Percentiles rank a stretch among this genome's conserved stretches.
These are phyloP conservation scores for Calliopsis andreniformis DNA, from an alignment of 1,140 invertebrate species.

Conservation along the genomic window DNA sequence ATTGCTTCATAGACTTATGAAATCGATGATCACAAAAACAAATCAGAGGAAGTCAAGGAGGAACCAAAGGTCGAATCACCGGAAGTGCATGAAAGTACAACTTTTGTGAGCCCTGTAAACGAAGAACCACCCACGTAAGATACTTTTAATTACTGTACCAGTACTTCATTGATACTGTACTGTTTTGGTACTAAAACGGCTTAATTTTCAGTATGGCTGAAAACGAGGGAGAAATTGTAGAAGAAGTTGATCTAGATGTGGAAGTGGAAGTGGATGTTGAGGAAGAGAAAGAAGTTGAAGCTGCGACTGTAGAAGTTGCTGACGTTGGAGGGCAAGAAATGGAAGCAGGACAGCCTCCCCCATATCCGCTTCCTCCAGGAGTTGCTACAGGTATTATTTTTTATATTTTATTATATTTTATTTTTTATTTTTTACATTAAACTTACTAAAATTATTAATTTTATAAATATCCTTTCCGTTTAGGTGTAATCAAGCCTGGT, in stretches of 20 bases:
- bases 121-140: background rate
- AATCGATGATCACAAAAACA: background rate
- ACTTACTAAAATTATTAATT: too few species aligned
- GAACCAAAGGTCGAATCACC: background rate
- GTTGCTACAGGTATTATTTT: slow-evolving; percentile 58
- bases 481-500: slow-evolving; percentile 43
- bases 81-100: background rate
- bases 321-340: background rate
- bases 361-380: slow-evolving; percentile 44
- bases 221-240: background rate
- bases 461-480: background rate
- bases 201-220: slow-evolving; percentile 49
- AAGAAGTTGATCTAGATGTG: slow-evolving; percentile 12
- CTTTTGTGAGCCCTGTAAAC: background rate
- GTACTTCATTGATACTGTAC: background rate
- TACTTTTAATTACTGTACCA: background rate
- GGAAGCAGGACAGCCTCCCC: slow-evolving; percentile 25
- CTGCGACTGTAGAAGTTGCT: background rate
- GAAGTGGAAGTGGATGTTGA: background rate
- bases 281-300: background rate
- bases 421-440: too few species aligned
- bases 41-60: background rate
- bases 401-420: background rate
- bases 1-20: background rate
- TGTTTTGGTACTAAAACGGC: background rate